Conservation (phyloP, 2,113 vertebrate genomes). For the Eudyptes chrysolophus region DNA sequence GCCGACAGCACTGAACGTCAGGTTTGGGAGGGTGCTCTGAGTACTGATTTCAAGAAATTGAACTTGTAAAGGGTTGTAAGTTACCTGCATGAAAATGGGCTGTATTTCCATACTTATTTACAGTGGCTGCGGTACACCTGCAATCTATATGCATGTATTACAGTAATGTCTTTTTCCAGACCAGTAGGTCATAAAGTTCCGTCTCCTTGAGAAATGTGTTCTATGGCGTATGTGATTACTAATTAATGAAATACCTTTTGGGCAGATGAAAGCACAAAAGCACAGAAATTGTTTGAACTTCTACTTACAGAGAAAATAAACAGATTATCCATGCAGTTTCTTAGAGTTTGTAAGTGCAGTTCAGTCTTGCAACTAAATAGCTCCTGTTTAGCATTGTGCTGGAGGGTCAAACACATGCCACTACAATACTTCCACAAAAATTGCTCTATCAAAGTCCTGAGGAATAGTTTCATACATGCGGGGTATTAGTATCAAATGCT, state of each 20-base stretch:
- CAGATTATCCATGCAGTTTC: neutral
- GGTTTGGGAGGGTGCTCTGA: neutral
- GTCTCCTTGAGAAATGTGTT: constrained; percentile 2
- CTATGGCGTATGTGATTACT: neutral
- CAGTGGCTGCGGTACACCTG: neutral
- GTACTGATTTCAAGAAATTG: neutral
- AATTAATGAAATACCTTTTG: constrained; percentile 43
- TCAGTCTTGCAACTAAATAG: neutral
- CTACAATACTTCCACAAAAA: neutral
- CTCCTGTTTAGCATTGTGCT: neutral
- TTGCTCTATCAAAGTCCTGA: neutral
- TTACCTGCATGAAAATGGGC: neutral
- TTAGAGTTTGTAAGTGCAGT: neutral
- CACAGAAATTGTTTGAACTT: neutral
- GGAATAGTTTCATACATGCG: neutral
- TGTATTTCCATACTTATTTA: neutral
- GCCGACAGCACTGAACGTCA: neutral
- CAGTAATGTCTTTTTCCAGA: constrained; percentile 32
- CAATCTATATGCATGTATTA: neutral
- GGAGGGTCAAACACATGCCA: neutral
- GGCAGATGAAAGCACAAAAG: constrained; percentile 22
- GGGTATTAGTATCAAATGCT: neutral
- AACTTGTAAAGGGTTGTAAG: neutral
- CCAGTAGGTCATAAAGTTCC: constrained; percentile 5
- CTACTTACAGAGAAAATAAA: constrained; percentile 11